Evolutionary conservation across 2,888 invertebrate species (phyloP), one percentile per base, ranked within the genome.

Genomic region (Orthonychiurus folsomi): DNA sequence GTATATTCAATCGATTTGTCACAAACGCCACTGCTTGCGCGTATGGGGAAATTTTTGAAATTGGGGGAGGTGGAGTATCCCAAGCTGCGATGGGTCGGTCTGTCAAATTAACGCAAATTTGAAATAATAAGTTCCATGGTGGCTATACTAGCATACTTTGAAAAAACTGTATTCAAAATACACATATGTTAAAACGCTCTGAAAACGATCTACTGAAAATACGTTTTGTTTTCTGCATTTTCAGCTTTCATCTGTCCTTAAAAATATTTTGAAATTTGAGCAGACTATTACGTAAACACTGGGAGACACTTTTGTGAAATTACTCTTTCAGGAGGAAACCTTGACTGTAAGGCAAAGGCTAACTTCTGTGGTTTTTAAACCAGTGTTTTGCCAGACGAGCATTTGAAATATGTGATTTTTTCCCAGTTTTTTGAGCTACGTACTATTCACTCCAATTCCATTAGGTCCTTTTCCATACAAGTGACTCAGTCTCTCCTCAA

Each of bases 11-110:
- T 12, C 69, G 59, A 37, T 61, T 55, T 12, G 66, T 66, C 3
- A 70, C 70, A 25, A 70, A 62, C 0, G 70, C 64, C 47, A 68
- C 56, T n/a, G 63, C 54, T 18, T 62, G n/a, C 15, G 66, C 55
- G 52, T 70, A 70, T 1, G 70, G 70, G 9, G 69, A 69, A 2
- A 55, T n/a, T 59, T 67, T 67, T n/a, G 70, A 66, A 15, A 66
- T 15, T 5, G 67, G 69, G 5, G 67, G 69, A 15, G 61, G 26
- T 15, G 67, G 67, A 12, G 64, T 58, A 27, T 70, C 69, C 70
- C 70, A 70, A 37, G 65, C 69, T 1, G 66, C 67, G 52, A 63
- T 60, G 58, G 65, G 66, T 12, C 56, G 50, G 25, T 68, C 68
- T 70, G 27, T 21, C 26, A 48, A 12, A n/a, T 15, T n/a, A 48